A percentile compares a stretch with the other conserved stretches of the same genome.
These are phyloP conservation scores for Hemibagrus guttatus DNA, from an alignment of 2,797 vertebrate genomes.

Conservation along the genomic window DNA sequence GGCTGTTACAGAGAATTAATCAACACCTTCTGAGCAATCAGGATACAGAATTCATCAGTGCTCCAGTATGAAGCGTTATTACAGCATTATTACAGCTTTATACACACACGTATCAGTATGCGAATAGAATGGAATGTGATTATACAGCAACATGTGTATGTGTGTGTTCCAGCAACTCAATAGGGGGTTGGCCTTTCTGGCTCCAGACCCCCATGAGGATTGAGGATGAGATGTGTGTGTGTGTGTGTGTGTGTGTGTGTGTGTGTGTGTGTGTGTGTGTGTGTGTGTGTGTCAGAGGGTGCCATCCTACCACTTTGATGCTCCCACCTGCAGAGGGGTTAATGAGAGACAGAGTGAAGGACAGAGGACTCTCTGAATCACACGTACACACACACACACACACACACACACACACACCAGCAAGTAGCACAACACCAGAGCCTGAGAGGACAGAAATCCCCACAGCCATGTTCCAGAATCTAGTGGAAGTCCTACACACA, in stretches of 20 bases:
- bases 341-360: slow-evolving; percentile 70
- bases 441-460: not conserved
- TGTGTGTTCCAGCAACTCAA: slow-evolving; percentile 67
- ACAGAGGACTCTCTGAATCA: not conserved
- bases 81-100: not conserved
- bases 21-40: not conserved
- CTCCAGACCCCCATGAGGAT: slow-evolving; percentile 78
- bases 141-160: not conserved
- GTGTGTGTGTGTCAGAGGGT: slow-evolving; percentile 52
- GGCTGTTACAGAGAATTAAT: not conserved
- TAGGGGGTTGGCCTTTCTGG: slow-evolving; percentile 76
- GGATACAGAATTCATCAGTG: not conserved
- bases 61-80: not conserved
- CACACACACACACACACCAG: slow-evolving; percentile 4
- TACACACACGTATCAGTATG: not conserved
- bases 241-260: slow-evolving; percentile 27
- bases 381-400: slow-evolving; percentile 11
- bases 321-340: slow-evolving; percentile 67
- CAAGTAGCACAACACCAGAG: not conserved
- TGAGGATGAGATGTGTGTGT: slow-evolving; percentile 51
- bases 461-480: too few species aligned
- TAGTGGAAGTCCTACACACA: not conserved
- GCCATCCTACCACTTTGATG: slow-evolving; percentile 76
- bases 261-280: slow-evolving; percentile 15
- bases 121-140: slow-evolving; percentile 23